A percentile compares a stretch with the other conserved stretches of the same genome.
phyloP scores from a whole-genome alignment of 1,140 invertebrate genomes.

The Oscheius sp. region DNA sequence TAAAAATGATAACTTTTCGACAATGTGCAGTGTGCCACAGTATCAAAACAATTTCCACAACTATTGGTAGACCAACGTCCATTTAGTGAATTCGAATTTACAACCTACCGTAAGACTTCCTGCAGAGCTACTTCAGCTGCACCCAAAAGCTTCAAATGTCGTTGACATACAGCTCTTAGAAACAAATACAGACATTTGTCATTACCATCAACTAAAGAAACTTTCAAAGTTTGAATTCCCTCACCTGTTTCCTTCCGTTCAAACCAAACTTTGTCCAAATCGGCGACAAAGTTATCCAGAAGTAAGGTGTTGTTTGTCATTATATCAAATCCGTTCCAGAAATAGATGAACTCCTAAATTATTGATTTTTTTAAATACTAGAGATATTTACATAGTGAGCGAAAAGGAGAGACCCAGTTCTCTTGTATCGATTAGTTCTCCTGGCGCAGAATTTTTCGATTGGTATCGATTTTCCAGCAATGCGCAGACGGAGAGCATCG shows the following conservation, averaged over 20 bases:
- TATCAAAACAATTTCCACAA: too few relatives aligned
- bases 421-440: slow-evolving; percentile 75
- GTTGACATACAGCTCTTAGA: slow-evolving; percentile 77
- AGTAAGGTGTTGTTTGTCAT: slow-evolving; percentile 72
- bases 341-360: slow-evolving; percentile 77
- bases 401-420: slow-evolving; percentile 73
- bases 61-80: not conserved
- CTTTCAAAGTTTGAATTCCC: slow-evolving; percentile 26
- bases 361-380: not conserved
- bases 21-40: too few relatives aligned
- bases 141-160: not conserved
- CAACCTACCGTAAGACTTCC: slow-evolving; percentile 66
- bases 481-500: slow-evolving; percentile 74
- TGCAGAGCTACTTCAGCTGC: slow-evolving; percentile 74
- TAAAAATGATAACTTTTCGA: too few relatives aligned
- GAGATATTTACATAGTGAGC: slow-evolving; percentile 69
- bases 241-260: not conserved
- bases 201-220: slow-evolving; percentile 68
- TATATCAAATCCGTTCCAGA: slow-evolving; percentile 89
- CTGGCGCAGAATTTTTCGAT: slow-evolving; percentile 91
- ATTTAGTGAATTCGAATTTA: slow-evolving; percentile 16
- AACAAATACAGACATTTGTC: slow-evolving; percentile 76
- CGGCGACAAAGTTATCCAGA: slow-evolving; percentile 71
- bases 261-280: slow-evolving; percentile 63
- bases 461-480: slow-evolving; percentile 92